These are phyloP conservation scores for Pteronura brasiliensis DNA, from an alignment of 2,113 vertebrate species.

Conservation along the genomic window DNA sequence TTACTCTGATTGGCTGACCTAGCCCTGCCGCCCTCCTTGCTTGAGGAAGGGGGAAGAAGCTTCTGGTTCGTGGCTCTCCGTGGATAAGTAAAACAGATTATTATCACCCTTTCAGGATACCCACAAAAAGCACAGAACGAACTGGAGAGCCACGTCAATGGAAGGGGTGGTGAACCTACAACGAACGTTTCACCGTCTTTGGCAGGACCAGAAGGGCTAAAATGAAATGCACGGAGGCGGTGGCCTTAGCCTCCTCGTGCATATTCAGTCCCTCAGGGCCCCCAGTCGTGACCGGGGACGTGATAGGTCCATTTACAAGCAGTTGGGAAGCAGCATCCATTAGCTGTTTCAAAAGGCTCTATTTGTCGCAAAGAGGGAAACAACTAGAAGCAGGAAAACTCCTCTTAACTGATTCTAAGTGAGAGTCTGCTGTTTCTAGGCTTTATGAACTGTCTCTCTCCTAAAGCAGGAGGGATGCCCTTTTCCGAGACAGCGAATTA, in stretches of 20 bases:
- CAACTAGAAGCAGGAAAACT: background rate
- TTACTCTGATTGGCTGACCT: slow-evolving; percentile 82
- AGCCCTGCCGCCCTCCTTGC: slow-evolving; percentile 73
- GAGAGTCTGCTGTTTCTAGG: background rate
- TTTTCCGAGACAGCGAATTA: slow-evolving; percentile 7
- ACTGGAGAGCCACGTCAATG: slow-evolving; percentile 33
- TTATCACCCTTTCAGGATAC: slow-evolving; percentile 78
- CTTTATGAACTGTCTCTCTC: background rate
- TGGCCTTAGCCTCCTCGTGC: background rate
- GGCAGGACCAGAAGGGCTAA: background rate
- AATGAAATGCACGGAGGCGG: slow-evolving; percentile 33
- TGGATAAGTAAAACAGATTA: slow-evolving; percentile 78
- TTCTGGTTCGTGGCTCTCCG: slow-evolving; percentile 74
- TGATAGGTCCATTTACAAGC: slow-evolving; percentile 4
- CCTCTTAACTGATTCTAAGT: slow-evolving; percentile 43
- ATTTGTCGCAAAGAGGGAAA: slow-evolving; percentile 34
- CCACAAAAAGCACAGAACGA: slow-evolving; percentile 70
- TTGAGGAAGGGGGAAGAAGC: slow-evolving; percentile 63
- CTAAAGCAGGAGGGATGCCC: background rate
- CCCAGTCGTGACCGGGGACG: background rate
- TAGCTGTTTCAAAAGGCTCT: slow-evolving; percentile 28
- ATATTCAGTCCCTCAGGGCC: background rate
- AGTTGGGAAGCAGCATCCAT: background rate
- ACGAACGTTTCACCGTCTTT: background rate
- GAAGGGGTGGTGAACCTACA: background rate